Conservation (phyloP, 2,888 invertebrate species). For the Brassicogethes aeneus region DNA sequence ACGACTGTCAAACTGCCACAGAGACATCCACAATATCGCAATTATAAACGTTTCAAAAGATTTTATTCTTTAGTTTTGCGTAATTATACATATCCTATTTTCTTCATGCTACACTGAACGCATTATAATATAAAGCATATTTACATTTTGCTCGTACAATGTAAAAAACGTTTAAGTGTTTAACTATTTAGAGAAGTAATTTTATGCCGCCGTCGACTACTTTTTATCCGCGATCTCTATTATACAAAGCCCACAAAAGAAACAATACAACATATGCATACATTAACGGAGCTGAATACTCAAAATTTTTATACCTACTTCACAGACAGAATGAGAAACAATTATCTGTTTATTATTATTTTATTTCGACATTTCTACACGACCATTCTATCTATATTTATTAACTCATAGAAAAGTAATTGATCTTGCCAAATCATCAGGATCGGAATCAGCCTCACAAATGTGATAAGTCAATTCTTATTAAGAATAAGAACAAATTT, state of each 20-base stretch:
- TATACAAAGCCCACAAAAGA: conserved; percentile 5
- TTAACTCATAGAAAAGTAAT: too few relatives aligned
- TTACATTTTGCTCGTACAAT: conserved; percentile 11
- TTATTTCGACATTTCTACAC: too few relatives aligned
- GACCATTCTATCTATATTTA: too few relatives aligned
- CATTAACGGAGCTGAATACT: conserved; percentile 3
- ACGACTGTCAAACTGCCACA: conserved; percentile 7
- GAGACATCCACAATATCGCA: conserved; percentile 4
- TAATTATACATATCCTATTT: conserved; percentile 13
- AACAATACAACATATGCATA: conserved; percentile 6
- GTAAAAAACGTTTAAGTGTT: conserved; percentile 10
- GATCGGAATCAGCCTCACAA: too few relatives aligned
- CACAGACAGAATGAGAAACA: not conserved
- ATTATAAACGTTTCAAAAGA: conserved; percentile 8
- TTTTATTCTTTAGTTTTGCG: conserved; percentile 9
- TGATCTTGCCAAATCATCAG: too few relatives aligned
- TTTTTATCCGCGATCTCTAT: conserved; percentile 9
- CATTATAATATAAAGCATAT: conserved; percentile 14
- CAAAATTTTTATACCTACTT: conserved; percentile 1
- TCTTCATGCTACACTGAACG: conserved; percentile 9
- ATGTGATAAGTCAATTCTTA: too few relatives aligned
- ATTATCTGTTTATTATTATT: too few relatives aligned
- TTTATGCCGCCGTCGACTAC: conserved; percentile 4
- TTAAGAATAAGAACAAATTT: too few relatives aligned
- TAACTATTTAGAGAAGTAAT: conserved; percentile 8